Conservation (phyloP, 2,113 vertebrate species). For the Rafetus swinhoei region DNA sequence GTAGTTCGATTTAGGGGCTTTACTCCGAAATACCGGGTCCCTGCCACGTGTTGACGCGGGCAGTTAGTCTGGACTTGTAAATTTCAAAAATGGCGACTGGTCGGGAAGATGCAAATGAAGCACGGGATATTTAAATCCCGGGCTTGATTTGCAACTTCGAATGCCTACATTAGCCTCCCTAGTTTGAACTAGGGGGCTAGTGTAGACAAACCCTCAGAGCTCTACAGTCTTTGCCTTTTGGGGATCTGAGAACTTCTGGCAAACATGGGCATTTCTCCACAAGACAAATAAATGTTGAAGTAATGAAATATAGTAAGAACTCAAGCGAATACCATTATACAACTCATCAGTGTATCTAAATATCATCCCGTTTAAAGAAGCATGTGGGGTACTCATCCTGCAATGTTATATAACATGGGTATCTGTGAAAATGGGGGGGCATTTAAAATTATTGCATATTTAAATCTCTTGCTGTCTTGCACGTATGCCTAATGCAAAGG, state of each 20-base stretch:
- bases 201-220: background rate
- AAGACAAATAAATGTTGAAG: no score
- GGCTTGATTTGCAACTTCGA: no score
- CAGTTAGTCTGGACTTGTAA: no score
- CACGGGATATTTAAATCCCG: no score
- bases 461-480: background rate
- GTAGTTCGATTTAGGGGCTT: no score
- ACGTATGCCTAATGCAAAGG: background rate
- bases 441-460: rapidly evolving
- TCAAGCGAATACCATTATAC: background rate
- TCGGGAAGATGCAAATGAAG: no score
- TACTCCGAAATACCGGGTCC: no score
- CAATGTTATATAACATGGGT: background rate
- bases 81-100: no score
- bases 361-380: background rate
- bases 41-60: no score
- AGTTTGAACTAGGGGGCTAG: no score
- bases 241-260: background rate
- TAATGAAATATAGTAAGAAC: background rate
- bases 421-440: background rate
- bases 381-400: background rate
- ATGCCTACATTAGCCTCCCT: no score
- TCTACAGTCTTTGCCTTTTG: background rate
- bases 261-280: background rate
- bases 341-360: background rate